Conservation (phyloP, 1,140 invertebrate genomes). For the Reticulitermes speratus region DNA sequence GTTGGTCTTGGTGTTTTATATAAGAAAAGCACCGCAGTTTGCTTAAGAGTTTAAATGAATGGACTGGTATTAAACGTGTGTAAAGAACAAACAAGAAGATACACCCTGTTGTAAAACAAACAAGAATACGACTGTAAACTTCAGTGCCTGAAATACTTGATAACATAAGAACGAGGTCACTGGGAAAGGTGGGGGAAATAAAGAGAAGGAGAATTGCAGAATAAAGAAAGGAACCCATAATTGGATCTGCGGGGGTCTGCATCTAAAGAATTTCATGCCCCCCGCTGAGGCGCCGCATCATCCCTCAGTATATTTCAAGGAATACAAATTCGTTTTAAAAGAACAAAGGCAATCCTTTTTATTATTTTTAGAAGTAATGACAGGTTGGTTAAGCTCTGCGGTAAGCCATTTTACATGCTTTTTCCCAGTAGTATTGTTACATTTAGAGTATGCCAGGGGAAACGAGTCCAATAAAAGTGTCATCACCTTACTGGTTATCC, state of each 20-base stretch:
- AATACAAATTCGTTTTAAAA: neutral
- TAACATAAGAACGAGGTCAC: neutral
- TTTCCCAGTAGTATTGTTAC: too few relatives aligned
- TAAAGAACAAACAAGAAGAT: neutral
- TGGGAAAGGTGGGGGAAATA: neutral
- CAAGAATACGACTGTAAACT: neutral
- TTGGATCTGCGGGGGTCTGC: constrained; percentile 4
- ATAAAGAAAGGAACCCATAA: neutral
- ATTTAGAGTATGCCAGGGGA: too few relatives aligned
- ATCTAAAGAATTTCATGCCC: neutral
- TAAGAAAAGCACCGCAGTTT: too few relatives aligned
- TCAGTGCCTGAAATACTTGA: neutral
- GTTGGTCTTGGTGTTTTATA: too few relatives aligned
- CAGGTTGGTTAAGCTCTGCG: neutral
- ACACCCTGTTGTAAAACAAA: neutral
- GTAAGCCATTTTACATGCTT: too few relatives aligned
- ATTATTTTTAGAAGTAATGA: neutral
- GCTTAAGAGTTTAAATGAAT: too few relatives aligned
- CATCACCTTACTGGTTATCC: too few relatives aligned
- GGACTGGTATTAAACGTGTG: too few relatives aligned
- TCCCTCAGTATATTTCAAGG: neutral
- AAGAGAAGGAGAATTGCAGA: neutral
- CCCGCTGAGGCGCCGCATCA: neutral
- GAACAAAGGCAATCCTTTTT: neutral
- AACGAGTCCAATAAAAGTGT: too few relatives aligned